Base-by-base conservation (phyloP, 2,888 invertebrate genomes). In the Capitulum mitella region DNA sequence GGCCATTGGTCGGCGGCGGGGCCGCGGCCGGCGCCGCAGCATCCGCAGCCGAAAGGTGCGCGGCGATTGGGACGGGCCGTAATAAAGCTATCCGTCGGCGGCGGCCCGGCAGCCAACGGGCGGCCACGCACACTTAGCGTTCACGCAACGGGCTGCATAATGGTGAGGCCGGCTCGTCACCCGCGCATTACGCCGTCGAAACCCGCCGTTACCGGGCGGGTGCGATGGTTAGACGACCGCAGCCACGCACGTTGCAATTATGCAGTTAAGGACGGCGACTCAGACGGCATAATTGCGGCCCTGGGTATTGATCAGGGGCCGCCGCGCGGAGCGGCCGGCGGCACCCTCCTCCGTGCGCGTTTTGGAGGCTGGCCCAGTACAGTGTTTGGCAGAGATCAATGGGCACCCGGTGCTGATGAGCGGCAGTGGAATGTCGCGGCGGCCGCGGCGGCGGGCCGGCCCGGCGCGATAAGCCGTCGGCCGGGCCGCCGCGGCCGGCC, bases 321-420 rank as follows among this genome's bases (percentile, higher is more conserved):
- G 34, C 3, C n/a, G 58, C 29, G n/a, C 19, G 61, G 32, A 32
- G 16, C 34, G 34, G 14, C 5, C 34, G 37, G 70, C n/a, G n/a
- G n/a, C n/a, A n/a, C n/a, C n/a, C n/a, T n/a, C n/a, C n/a, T n/a
- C n/a, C n/a, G n/a, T n/a, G 26, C 70, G 37, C n/a, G 26, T 70
- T 70, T 70, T 40, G 70, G 70, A 70, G 70, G 37, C 37, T 37
- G 70, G 70, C 70, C 70, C 70, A 40, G 70, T 29, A 1, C 70
- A 22, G 26, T 26, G 37, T 58, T 58, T 58, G 37, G 70, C 37
- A 19, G 70, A 19, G 70, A 10, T 64, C 29, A 26, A 22, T 70
- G 70, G 3, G 70, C 70, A 2, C 40, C 8, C 8, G 40, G 70
- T 8, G 40, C 22, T 40, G 70, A 34, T 64, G 64, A 34, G 40